Conservation (phyloP, 2,888 invertebrate species). For the Cephus spinipes region DNA sequence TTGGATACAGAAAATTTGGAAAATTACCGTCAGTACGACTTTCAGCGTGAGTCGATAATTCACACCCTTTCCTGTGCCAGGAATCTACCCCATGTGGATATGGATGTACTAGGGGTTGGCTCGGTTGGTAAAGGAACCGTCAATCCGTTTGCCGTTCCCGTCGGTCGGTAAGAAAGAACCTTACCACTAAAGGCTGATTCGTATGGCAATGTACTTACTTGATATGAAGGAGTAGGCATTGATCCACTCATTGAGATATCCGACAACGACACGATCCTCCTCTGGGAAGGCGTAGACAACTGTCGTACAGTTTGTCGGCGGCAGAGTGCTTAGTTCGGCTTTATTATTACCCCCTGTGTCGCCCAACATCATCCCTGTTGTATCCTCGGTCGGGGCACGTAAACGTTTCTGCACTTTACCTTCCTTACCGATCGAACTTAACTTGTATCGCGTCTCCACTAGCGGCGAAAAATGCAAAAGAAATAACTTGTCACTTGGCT, state of each 20-base stretch:
- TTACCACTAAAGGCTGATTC: not conserved
- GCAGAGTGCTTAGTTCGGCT: constrained; percentile 42
- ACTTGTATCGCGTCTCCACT: constrained; percentile 56
- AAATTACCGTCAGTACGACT: not conserved
- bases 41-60: not conserved
- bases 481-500: constrained; percentile 12
- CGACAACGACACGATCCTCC: constrained; percentile 69
- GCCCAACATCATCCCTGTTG: constrained; percentile 46
- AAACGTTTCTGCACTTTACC: constrained; percentile 46
- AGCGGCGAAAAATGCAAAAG: constrained; percentile 21
- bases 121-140: not conserved
- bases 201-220: constrained; percentile 71
- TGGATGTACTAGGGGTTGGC: not conserved
- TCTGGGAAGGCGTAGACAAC: constrained; percentile 67
- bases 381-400: constrained; percentile 48
- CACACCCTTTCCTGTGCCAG: not conserved
- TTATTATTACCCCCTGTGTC: constrained; percentile 45
- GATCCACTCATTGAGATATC: constrained; percentile 79
- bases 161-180: constrained; percentile 10
- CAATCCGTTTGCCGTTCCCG: not conserved
- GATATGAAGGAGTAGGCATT: constrained; percentile 76
- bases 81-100: not conserved
- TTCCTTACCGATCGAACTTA: constrained; percentile 51
- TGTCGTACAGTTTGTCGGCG: constrained; percentile 68
- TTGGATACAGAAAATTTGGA: not conserved